phyloP scores from a whole-genome alignment of 2,113 vertebrate species.

The Paradoxurus hermaphroditus region DNA sequence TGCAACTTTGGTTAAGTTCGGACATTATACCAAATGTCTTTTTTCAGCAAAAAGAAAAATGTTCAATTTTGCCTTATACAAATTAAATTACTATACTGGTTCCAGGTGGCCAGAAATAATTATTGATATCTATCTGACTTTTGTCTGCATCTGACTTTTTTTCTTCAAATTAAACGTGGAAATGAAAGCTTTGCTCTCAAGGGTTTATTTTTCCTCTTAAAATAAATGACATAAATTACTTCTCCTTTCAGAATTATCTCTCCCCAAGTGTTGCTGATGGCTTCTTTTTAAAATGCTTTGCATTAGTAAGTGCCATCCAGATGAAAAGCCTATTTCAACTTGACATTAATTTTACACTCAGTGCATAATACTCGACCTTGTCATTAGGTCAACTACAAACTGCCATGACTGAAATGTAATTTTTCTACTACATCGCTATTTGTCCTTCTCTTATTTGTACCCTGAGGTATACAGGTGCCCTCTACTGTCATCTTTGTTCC shows the following conservation, averaged over 20 bases:
- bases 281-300: constrained; percentile 57
- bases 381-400: constrained; percentile 64
- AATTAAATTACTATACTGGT: constrained; percentile 34
- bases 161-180: constrained; percentile 56
- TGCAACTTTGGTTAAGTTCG: too few relatives aligned
- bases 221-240: constrained; percentile 66
- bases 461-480: background rate
- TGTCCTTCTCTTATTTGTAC: constrained; percentile 46
- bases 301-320: constrained; percentile 64
- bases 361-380: constrained; percentile 61
- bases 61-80: constrained; percentile 30
- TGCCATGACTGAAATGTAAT: constrained; percentile 39
- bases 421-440: constrained; percentile 45
- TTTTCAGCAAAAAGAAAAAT: too few relatives aligned
- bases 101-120: constrained; percentile 63
- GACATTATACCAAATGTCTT: too few relatives aligned
- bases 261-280: constrained; percentile 45
- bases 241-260: constrained; percentile 66
- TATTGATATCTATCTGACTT: constrained; percentile 65
- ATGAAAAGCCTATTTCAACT: constrained; percentile 70
- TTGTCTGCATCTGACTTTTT: constrained; percentile 42
- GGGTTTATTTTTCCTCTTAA: constrained; percentile 67
- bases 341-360: constrained; percentile 69
- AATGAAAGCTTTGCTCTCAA: constrained; percentile 67
- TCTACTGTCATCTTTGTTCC: constrained; percentile 21